Evolutionary conservation across 2,113 vertebrate species (phyloP).

Genomic region (Vimba vimba): DNA sequence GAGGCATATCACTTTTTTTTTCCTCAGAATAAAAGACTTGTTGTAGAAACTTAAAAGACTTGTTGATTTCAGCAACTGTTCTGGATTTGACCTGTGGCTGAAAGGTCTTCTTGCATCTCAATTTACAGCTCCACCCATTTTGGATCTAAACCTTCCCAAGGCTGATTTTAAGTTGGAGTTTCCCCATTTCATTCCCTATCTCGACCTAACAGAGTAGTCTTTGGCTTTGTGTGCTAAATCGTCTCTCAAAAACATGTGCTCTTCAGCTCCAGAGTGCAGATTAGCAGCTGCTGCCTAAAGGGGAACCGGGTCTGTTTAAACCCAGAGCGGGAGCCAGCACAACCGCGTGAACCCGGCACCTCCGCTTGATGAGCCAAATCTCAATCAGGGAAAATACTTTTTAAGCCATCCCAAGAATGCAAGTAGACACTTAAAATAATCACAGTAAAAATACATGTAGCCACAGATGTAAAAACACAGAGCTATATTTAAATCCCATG

Average conservation of each 20-base stretch:
- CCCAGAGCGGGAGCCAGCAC: conserved; percentile 33
- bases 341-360: conserved; percentile 33
- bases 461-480: conserved; percentile 50
- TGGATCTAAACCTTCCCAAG: neutral
- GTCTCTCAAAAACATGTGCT: conserved; percentile 45
- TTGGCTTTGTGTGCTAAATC: conserved; percentile 30
- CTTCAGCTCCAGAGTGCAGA: conserved; percentile 38
- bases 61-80: neutral
- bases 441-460: conserved; percentile 52
- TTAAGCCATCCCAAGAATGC: conserved; percentile 50
- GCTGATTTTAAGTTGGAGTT: conserved; percentile 13
- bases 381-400: conserved; percentile 45
- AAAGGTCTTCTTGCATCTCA: conserved; percentile 16
- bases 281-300: conserved; percentile 49
- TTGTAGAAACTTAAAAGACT: neutral
- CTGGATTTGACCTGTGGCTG: conserved; percentile 3
- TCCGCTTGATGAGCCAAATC: conserved; percentile 35
- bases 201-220: conserved; percentile 41
- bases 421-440: conserved; percentile 51
- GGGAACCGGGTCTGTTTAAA: conserved; percentile 37
- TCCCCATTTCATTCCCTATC: conserved; percentile 41
- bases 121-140: conserved; percentile 13
- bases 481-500: conserved; percentile 48
- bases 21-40: neutral
- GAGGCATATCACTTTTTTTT: neutral